Base-by-base conservation (phyloP, 2,888 invertebrate species). In the Encarsia formosa region DNA sequence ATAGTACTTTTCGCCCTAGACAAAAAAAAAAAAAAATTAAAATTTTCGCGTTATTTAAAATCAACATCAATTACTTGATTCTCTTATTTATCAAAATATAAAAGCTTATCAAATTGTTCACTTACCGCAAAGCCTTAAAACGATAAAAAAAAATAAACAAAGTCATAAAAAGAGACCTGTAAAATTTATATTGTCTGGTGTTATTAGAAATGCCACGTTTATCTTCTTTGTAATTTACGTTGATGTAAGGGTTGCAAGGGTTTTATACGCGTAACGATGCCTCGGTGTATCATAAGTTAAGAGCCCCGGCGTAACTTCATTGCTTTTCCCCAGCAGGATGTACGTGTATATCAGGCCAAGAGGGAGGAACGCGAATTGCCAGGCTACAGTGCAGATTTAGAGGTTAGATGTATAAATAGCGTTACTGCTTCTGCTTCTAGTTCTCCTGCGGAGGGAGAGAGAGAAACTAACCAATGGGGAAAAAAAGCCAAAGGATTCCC, bases 261-360 rank as follows among this genome's bases (percentile, higher is more conserved):
- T 51, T 40, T 38, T 20, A 16, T 34, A 38, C 48, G 42, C 39
- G 57, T 62, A 66, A 66, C 62, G 66, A 67, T 52, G 61, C 62
- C 62, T 60, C 54, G 56, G 63, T 63, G 60, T 62, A 60, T 64
- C 61, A 61, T 65, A 63, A 64, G 62, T 63, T 61, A 62, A 58
- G 57, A 60, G 62, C 57, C 52, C 48, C 49, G 31, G 34, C 46
- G 41, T 40, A 45, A 48, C 52, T 50, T 44, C 45, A 48, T 22
- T 26, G 41, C 32, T n/a, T n/a, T n/a, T n/a, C n/a, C n/a, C n/a
- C n/a, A n/a, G n/a, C 15, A 11, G 24, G 34, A 23, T 18, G 22
- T 26, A 23, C 13, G 19, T 20, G 18, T 22, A 9, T 31, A 19
- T 6, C 23, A n/a, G 22, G 23, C 41, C 18, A 40, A 16, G 35